Percentiles rank a stretch among this genome's conserved stretches.
phyloP scores from a whole-genome alignment of 2,888 invertebrate genomes.

The Netelia inedita region DNA sequence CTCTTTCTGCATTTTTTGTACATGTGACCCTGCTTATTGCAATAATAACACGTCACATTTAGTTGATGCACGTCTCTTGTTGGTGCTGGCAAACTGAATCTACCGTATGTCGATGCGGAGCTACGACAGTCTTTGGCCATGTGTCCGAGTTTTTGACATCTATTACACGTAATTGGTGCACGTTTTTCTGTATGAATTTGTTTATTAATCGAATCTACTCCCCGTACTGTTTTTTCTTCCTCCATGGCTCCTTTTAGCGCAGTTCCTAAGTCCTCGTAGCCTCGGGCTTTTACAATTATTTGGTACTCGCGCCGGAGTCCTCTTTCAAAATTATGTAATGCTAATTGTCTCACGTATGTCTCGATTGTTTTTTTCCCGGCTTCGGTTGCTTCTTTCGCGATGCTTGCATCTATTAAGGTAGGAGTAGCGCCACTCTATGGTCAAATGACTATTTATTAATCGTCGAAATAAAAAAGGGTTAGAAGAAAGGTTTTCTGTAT shows the following conservation, averaged over 20 bases:
- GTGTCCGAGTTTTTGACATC: background rate
- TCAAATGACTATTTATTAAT: too few relatives aligned
- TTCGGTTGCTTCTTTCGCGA: background rate
- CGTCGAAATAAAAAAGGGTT: too few relatives aligned
- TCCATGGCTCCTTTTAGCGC: background rate
- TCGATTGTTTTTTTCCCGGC: background rate
- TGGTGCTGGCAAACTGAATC: background rate
- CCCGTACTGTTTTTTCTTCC: slow-evolving; percentile 1
- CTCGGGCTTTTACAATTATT: background rate
- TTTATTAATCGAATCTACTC: background rate
- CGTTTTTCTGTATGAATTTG: slow-evolving; percentile 4
- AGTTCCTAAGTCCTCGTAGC: background rate
- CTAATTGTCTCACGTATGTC: background rate
- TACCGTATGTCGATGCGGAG: background rate
- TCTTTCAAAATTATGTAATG: background rate
- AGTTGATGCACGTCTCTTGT: background rate
- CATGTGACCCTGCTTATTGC: background rate
- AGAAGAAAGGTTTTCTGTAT: too few relatives aligned
- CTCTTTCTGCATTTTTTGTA: background rate
- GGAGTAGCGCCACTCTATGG: too few relatives aligned
- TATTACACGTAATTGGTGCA: background rate
- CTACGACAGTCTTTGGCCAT: background rate
- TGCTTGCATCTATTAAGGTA: slow-evolving; percentile 1
- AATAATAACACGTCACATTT: background rate
- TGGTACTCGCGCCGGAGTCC: background rate